A percentile compares a stretch with the other conserved stretches of the same genome.
Evolutionary conservation across 1,140 invertebrate species (phyloP).

Genomic region (Diorhabda carinulata): DNA sequence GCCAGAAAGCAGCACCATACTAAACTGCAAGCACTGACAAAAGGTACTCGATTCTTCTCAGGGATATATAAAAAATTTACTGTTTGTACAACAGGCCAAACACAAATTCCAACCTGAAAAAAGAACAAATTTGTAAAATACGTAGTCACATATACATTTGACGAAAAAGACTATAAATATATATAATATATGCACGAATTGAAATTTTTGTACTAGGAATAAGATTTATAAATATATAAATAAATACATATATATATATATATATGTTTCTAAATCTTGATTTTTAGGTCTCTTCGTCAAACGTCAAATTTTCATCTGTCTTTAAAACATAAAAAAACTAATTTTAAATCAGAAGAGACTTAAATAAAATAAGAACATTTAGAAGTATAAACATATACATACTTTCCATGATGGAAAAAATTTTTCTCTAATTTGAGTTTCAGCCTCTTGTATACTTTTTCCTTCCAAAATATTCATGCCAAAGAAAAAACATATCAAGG

Average conservation of each 20-base stretch:
- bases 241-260: too few relatives aligned
- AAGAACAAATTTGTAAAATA: background rate
- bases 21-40: conserved; percentile 77
- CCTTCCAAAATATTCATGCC: conserved; percentile 74
- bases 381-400: conserved; percentile 26
- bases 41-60: conserved; percentile 76
- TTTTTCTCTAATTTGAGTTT: conserved; percentile 69
- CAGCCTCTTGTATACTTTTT: conserved; percentile 62
- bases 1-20: conserved; percentile 82
- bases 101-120: conserved; percentile 67
- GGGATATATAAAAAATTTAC: conserved; percentile 75
- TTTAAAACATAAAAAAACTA: too few relatives aligned
- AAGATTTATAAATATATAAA: too few relatives aligned
- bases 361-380: too few relatives aligned
- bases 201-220: too few relatives aligned
- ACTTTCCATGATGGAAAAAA: conserved; percentile 80
- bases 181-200: too few relatives aligned
- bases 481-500: conserved; percentile 77
- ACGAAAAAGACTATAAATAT: too few relatives aligned
- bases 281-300: too few relatives aligned
- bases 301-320: too few relatives aligned
- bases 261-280: too few relatives aligned
- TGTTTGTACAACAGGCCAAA: conserved; percentile 80
- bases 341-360: too few relatives aligned
- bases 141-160: too few relatives aligned